Percentiles rank a stretch among this genome's conserved stretches.
Conservation (phyloP, 1,140 invertebrate genomes). For the Medauroidea extradentata region DNA sequence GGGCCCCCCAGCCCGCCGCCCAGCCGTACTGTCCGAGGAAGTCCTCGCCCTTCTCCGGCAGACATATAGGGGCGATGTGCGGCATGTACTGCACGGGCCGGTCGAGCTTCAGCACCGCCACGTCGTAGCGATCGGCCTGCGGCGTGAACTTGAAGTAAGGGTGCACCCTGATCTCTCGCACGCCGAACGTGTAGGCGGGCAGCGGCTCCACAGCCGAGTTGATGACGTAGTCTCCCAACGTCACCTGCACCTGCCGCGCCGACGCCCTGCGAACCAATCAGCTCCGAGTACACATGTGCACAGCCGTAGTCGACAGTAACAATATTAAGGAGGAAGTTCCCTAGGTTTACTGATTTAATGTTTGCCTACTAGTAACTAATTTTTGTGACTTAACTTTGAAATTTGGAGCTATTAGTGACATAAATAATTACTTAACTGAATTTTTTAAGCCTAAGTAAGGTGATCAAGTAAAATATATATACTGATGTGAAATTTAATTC, state of each 20-base stretch:
- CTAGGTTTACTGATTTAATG: too few species aligned
- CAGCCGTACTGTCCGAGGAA: constrained; percentile 87
- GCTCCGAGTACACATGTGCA: too few species aligned
- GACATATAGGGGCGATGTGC: constrained; percentile 88
- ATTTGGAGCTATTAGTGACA: too few species aligned
- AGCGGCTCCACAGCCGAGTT: constrained; percentile 87
- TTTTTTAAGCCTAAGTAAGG: too few species aligned
- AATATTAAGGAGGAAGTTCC: too few species aligned
- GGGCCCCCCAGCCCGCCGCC: constrained; percentile 90
- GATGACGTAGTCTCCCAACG: constrained; percentile 89
- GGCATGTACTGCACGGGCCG: constrained; percentile 84
- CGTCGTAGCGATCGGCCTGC: constrained; percentile 75
- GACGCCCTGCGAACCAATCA: constrained; percentile 68
- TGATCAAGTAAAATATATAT: too few species aligned
- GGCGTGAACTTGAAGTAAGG: constrained; percentile 95
- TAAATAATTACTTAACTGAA: too few species aligned
- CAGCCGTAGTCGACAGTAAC: too few species aligned
- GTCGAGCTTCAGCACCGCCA: constrained; percentile 84
- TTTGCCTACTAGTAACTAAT: too few species aligned
- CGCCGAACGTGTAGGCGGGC: constrained; percentile 86
- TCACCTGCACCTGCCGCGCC: constrained; percentile 84
- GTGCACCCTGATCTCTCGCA: constrained; percentile 83
- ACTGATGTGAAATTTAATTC: too few species aligned
- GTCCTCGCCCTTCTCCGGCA: constrained; percentile 85
- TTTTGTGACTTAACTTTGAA: too few species aligned